Conservation (phyloP, 1,140 invertebrate species). For the Asbolus verrucosus region DNA sequence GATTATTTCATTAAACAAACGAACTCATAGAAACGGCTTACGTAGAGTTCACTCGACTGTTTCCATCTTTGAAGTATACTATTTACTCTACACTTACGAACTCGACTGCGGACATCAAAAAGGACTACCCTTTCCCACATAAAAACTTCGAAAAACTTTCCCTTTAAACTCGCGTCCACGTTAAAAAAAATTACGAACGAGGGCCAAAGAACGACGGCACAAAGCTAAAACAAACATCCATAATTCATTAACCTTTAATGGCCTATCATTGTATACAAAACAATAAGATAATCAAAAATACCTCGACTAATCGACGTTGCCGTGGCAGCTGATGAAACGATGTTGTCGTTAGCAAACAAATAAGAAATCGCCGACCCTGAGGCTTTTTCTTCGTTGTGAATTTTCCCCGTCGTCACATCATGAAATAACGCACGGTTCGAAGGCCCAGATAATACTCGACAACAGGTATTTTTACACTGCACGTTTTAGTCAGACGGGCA, state of each 20-base stretch:
- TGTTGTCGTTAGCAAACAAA: too few relatives aligned
- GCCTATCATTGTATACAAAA: neutral
- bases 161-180: too few relatives aligned
- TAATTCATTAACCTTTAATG: neutral
- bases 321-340: neutral
- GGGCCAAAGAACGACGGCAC: neutral
- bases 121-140: neutral
- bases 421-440: neutral
- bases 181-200: too few relatives aligned
- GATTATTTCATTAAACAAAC: conserved; percentile 39
- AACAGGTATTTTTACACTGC: conserved; percentile 3
- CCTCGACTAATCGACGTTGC: neutral
- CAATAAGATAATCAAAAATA: conserved; percentile 2
- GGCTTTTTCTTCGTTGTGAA: neutral
- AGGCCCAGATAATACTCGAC: neutral
- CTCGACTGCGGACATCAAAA: neutral
- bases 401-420: neutral
- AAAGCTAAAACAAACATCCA: neutral
- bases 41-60: conserved; percentile 19
- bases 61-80: conserved; percentile 34
- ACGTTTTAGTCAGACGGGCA: too few relatives aligned
- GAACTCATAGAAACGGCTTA: conserved; percentile 31
- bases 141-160: neutral
- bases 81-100: conserved; percentile 4
- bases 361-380: too few relatives aligned